Evolutionary conservation across 2,888 invertebrate genomes (phyloP).

Genomic region (Spatulosminthurus flaviceps): DNA sequence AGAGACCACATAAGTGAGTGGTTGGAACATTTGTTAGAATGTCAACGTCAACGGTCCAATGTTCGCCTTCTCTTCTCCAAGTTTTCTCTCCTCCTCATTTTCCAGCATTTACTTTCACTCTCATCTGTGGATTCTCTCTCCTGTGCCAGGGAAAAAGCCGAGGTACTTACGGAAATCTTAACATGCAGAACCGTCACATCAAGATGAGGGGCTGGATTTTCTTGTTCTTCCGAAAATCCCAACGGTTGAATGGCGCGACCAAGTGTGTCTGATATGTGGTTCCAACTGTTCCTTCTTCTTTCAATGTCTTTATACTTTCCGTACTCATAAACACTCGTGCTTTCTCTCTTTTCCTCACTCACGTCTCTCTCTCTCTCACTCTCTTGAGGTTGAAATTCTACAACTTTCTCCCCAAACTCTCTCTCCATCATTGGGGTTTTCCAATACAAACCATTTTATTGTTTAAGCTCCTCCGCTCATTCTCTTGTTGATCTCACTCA

Average conservation of each 20-base stretch:
- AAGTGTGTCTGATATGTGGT: not conserved
- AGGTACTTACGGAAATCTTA: not conserved
- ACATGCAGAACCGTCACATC: not conserved
- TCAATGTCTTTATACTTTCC: no score
- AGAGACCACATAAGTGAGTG: not conserved
- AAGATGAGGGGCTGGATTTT: not conserved
- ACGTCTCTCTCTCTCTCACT: not conserved
- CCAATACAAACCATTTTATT: no score
- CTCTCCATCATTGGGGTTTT: no score
- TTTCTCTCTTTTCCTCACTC: conserved; percentile 2
- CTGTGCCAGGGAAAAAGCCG: no score
- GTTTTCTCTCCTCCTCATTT: not conserved
- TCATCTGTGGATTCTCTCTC: no score
- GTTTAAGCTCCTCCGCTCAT: not conserved
- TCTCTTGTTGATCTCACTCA: not conserved
- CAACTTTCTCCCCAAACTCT: no score
- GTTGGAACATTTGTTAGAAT: conserved; percentile 18
- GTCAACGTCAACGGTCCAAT: conserved; percentile 10
- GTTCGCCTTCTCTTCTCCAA: not conserved
- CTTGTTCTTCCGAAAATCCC: not conserved
- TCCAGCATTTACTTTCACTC: not conserved
- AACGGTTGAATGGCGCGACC: not conserved
- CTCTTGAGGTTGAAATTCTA: not conserved
- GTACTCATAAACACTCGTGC: no score
- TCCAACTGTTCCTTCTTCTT: no score